phyloP scores from a whole-genome alignment of 2,113 vertebrate species.

The Delphinus delphis region DNA sequence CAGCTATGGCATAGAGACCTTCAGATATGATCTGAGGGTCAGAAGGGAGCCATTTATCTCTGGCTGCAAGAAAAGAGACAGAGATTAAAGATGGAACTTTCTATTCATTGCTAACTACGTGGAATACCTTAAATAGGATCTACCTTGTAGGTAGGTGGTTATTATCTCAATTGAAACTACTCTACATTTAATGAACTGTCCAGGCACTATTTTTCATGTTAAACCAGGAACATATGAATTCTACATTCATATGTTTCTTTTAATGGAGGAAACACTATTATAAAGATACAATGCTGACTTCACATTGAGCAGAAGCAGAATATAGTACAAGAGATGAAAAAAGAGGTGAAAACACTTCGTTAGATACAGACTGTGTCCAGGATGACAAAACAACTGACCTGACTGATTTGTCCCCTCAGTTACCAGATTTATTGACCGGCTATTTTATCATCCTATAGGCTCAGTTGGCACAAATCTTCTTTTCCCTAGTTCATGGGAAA shows the following conservation, averaged over 20 bases:
- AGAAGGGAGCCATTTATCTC: slow-evolving; percentile 94
- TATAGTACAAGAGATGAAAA: not conserved
- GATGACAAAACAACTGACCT: not conserved
- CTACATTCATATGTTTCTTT: not conserved
- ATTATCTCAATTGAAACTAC: slow-evolving; percentile 22
- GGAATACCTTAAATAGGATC: not conserved
- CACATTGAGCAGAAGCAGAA: not conserved
- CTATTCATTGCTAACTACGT: slow-evolving; percentile 24
- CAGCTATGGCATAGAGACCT: slow-evolving; percentile 93
- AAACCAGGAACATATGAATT: slow-evolving; percentile 30
- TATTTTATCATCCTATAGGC: not conserved
- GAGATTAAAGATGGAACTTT: slow-evolving; percentile 41
- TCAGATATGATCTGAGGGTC: slow-evolving; percentile 95
- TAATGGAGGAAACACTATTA: not conserved
- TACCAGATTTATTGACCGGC: not conserved
- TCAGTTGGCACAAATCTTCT: not conserved
- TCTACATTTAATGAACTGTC: not conserved
- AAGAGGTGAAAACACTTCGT: not conserved
- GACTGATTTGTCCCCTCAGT: not conserved
- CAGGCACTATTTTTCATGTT: slow-evolving; percentile 3
- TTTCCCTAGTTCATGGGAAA: not conserved
- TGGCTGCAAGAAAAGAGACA: slow-evolving; percentile 82
- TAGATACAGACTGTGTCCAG: not conserved
- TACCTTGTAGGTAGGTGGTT: not conserved
- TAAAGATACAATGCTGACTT: not conserved